These are phyloP conservation scores for Stomatorhinus ivindoensis DNA, from an alignment of 2,113 vertebrate species.

Conservation along the genomic window DNA sequence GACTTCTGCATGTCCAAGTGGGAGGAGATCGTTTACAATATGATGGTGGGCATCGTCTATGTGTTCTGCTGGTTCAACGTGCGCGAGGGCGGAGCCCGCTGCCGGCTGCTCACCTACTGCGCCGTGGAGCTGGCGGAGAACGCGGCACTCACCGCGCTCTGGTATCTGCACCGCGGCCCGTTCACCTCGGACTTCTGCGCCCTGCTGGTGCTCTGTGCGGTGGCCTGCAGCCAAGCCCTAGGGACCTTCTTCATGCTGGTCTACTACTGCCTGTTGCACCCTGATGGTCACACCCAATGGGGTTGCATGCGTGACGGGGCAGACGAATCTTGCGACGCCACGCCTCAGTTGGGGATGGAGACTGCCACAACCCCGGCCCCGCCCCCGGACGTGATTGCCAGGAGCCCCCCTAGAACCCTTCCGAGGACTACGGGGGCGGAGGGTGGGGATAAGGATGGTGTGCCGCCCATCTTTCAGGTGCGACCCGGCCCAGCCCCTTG, in stretches of 20 bases:
- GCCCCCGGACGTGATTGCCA: constrained; percentile 70
- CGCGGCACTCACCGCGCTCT: constrained; percentile 77
- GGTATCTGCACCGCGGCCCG: constrained; percentile 75
- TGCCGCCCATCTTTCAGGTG: constrained; percentile 85
- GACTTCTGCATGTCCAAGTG: constrained; percentile 99
- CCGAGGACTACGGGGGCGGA: constrained; percentile 91
- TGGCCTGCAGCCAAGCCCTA: constrained; percentile 89
- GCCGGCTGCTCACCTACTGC: constrained; percentile 85
- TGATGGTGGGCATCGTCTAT: constrained; percentile 96
- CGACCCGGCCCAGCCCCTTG: constrained; percentile 64
- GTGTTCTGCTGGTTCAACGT: constrained; percentile 99
- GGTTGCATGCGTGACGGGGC: constrained; percentile 62
- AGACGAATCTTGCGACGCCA: constrained; percentile 32
- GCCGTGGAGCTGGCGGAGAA: constrained; percentile 81
- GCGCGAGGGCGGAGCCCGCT: constrained; percentile 87
- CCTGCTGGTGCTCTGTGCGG: constrained; percentile 81
- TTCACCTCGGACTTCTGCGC: constrained; percentile 72
- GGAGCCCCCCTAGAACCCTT: constrained; percentile 79
- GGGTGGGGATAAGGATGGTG: constrained; percentile 60
- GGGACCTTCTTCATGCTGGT: constrained; percentile 98
- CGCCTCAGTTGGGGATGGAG: background rate
- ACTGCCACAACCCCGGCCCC: constrained; percentile 44
- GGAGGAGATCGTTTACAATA: constrained; percentile 99
- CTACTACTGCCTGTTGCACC: constrained; percentile 95
- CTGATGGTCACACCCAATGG: constrained; percentile 73